phyloP scores from a whole-genome alignment of 1,140 invertebrate genomes.

The Drosophila sulfurigaster region DNA sequence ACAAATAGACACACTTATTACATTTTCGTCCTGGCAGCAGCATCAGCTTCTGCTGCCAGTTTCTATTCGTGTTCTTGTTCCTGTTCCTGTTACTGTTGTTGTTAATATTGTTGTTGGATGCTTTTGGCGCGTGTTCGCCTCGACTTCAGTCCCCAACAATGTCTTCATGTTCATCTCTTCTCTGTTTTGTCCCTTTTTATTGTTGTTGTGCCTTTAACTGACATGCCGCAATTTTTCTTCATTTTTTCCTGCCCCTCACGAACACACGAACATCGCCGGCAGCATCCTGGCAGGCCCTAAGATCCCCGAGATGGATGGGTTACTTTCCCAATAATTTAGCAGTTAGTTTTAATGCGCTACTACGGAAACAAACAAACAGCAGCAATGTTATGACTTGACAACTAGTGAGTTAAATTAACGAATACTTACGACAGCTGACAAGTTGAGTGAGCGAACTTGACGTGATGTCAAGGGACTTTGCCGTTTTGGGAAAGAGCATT shows the following conservation, averaged over 20 bases:
- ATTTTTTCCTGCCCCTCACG: conserved; percentile 54
- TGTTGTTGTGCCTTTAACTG: conserved; percentile 76
- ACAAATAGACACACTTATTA: conserved; percentile 83
- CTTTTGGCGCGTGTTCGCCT: conserved; percentile 71
- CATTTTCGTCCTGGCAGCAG: conserved; percentile 66
- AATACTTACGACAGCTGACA: background rate
- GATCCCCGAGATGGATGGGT: conserved; percentile 69
- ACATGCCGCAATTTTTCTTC: conserved; percentile 81
- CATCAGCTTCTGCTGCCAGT: conserved; percentile 12
- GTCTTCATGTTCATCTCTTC: conserved; percentile 70
- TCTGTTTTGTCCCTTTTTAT: conserved; percentile 71
- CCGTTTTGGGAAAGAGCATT: conserved; percentile 8
- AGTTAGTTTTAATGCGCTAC: conserved; percentile 77
- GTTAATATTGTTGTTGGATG: conserved; percentile 65
- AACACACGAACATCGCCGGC: conserved; percentile 36
- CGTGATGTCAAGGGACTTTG: background rate
- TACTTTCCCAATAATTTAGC: conserved; percentile 79
- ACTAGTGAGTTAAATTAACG: conserved; percentile 6
- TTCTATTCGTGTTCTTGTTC: conserved; percentile 3
- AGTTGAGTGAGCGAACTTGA: background rate
- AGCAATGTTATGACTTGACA: conserved; percentile 5
- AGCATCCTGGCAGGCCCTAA: conserved; percentile 14
- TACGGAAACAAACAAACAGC: conserved; percentile 31
- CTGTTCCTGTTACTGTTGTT: conserved; percentile 20
- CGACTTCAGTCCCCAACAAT: conserved; percentile 47